Evolutionary conservation across 2,797 vertebrate species (phyloP), one percentile per base, ranked within the genome.

Genomic region (Clarias platycephalus): DNA sequence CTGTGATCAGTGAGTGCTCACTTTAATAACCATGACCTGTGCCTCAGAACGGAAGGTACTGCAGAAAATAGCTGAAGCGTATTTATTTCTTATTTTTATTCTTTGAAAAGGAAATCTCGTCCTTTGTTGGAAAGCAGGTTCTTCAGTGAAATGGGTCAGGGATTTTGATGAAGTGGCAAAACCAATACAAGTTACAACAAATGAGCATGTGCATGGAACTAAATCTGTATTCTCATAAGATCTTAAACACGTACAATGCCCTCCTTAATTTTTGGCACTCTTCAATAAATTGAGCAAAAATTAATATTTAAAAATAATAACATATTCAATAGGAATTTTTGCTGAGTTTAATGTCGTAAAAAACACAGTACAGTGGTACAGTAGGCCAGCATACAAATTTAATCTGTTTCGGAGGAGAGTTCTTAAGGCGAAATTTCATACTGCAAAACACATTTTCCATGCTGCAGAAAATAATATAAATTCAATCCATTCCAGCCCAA

Each of bases 101-200:
- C 49, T 49, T 66, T 67, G 37, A 20, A 53, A 58, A 28, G 18
- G 70, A 37, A 63, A 74, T 64, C 70, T 15, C 13, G 26, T 70
- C 18, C 58, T 81, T 74, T 81, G n/a, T 66, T 66, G 44, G 66
- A 84, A 80, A 80, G 77, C 62, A 66, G 58, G 13, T 37, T 55
- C 44, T 40, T 74, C 31, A 40, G 26, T 75, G 49, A 81, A 81
- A 66, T 16, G 16, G 78, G 70, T 40, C 67, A 40, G 57, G 20
- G 77, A 16, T 81, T 84, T 71, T 71, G 49, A 28, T 55, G 12
- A 67, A 18, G 74, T 80, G 60, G 40, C 15, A 71, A 84, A 80
- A 72, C 37, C 31, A 71, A 66, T 83, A 76, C 22, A 66, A 20
- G 66, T 83, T 78, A 40, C 53, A 84, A 57, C 24, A 83, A n/a